Evolutionary conservation across 2,797 vertebrate genomes (phyloP).

Genomic region (Tadarida brasiliensis): DNA sequence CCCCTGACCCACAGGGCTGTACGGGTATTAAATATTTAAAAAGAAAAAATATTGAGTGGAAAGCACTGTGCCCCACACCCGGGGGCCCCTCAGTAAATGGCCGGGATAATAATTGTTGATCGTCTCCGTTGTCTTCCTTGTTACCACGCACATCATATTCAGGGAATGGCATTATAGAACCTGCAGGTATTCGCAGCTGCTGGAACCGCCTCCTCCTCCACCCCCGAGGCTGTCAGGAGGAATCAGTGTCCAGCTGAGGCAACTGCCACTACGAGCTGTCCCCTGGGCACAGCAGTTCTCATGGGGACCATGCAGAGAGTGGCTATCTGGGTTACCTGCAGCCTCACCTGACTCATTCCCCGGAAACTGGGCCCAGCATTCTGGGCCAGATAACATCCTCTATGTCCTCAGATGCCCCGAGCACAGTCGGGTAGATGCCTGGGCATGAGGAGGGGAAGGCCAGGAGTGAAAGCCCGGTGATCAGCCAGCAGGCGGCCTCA

Average conservation of each 20-base stretch:
- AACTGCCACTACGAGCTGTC: not conserved
- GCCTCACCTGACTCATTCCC: constrained; percentile 65
- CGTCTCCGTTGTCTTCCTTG: rapidly evolving
- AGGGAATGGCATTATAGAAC: not conserved
- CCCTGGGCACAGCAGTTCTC: not conserved
- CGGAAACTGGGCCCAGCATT: constrained; percentile 72
- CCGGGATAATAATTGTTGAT: not conserved
- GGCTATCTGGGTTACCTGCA: constrained; percentile 70
- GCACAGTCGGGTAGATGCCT: not conserved
- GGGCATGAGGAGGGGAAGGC: not conserved
- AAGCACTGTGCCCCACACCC: not conserved
- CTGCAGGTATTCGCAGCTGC: not conserved
- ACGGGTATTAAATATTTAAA: not conserved
- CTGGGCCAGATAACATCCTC: constrained; percentile 75
- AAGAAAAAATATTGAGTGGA: rapidly evolving
- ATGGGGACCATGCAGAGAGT: not conserved
- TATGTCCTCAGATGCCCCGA: constrained; percentile 72
- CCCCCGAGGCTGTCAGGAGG: not conserved
- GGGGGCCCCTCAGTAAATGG: not conserved
- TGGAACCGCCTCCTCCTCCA: not conserved
- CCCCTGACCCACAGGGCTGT: not conserved
- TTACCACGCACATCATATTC: rapidly evolving
- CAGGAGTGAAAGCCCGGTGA: not conserved
- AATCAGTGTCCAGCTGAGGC: not conserved
- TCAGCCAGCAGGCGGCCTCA: not conserved